Base-by-base conservation (phyloP, 2,888 invertebrate genomes). In the Stegophylla sp. region DNA sequence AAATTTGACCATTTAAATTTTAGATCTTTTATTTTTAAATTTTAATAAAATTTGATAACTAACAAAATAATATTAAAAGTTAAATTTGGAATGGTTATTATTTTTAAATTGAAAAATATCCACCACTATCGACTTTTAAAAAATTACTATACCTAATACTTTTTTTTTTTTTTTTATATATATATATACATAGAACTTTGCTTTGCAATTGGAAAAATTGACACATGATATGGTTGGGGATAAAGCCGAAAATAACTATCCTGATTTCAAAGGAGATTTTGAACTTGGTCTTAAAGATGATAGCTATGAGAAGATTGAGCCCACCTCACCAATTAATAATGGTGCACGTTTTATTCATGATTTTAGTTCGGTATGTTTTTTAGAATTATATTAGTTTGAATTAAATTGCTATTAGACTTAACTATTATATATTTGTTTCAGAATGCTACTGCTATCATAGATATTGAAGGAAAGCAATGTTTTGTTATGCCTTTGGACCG, bases 401-500 rank as follows among this genome's bases (percentile, higher is more conserved):
- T n/a, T n/a, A n/a, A n/a, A n/a, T n/a, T n/a, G n/a, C n/a, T n/a
- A 61, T 51, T 20, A 10, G 10, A 75, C 12, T 67, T 34, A 23
- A 23, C 45, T 48, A 34, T 23, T 53, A 51, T 2, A n/a, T n/a
- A 51, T 34, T 69, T 28, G 59, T 73, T 63, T 69, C 84, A 91
- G 91, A 91, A 91, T 85, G 88, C 89, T 85, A 91, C 91, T 86
- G 94, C 91, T 28, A 95, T 96, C 83, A 91, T 95, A 82, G 95
- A 96, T 87, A 87, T 90, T 20, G 91, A 91, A 82, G 89, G 90
- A 53, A 88, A 88, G 75, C 91, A 94, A 43, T 98, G 98, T 88
- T 98, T 96, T 88, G 90, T 95, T 23, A 95, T 96, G 94, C 93
- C 94, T 0, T 88, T 97, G 85, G 93, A 97, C 88, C 90, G 93